These are phyloP conservation scores for Hipposideros larvatus DNA, from an alignment of 2,797 vertebrate genomes.

Conservation along the genomic window DNA sequence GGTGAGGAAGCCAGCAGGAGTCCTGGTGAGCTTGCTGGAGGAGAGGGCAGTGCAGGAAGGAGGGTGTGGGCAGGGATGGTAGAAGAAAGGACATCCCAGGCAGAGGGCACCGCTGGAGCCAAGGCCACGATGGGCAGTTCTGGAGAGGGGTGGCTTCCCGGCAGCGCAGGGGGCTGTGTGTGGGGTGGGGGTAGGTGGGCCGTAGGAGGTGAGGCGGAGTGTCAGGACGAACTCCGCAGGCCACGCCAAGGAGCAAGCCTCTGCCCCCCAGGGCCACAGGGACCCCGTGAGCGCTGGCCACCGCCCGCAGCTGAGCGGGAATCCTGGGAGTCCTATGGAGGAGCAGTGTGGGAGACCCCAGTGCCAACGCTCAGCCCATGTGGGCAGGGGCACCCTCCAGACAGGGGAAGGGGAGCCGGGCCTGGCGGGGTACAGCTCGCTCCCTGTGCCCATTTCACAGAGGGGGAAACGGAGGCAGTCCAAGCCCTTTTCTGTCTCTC, in stretches of 20 bases:
- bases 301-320: background rate
- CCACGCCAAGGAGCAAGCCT: background rate
- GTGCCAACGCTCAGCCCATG: background rate
- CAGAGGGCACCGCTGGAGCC: background rate
- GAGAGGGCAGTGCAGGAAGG: accelerated
- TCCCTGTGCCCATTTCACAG: background rate
- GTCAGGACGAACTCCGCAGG: background rate
- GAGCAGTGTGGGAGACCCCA: no score
- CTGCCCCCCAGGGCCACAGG: background rate
- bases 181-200: background rate
- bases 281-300: background rate
- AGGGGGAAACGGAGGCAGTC: background rate
- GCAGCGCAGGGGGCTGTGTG: background rate
- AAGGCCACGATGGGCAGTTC: background rate
- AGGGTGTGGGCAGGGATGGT: accelerated
- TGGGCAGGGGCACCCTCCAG: background rate
- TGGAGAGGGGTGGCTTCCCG: background rate
- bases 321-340: no score
- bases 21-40: background rate
- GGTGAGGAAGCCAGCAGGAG: background rate
- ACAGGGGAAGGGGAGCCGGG: background rate
- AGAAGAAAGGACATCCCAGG: background rate
- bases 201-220: background rate
- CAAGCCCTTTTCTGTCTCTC: background rate
- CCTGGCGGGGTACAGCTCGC: accelerated